phyloP scores from a whole-genome alignment of 2,797 vertebrate species.

The Gymnothorax javanicus region DNA sequence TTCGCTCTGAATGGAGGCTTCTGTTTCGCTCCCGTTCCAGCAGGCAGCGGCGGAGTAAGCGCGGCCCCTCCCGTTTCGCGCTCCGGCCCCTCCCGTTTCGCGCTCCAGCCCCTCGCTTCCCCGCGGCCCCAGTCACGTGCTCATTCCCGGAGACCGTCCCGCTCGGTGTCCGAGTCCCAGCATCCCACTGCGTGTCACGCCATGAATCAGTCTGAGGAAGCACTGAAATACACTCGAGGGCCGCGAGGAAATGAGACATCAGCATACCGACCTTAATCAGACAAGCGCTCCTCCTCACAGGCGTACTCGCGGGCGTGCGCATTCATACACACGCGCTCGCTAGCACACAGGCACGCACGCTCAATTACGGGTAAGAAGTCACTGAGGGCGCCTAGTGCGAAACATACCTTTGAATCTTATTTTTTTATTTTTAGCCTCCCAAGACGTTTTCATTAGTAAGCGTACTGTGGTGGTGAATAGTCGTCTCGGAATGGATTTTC shows the following conservation, averaged over 20 bases:
- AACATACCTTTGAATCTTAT: conserved; percentile 39
- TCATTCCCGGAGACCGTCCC: not conserved
- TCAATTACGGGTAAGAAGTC: conserved; percentile 61
- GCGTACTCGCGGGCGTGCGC: conserved; percentile 5
- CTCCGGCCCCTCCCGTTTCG: not conserved
- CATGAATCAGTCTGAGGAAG: not conserved
- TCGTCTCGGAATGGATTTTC: conserved; percentile 66
- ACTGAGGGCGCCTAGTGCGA: conserved; percentile 53
- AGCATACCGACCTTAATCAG: conserved; percentile 24
- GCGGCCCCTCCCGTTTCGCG: not conserved
- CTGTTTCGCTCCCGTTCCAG: conserved; percentile 64
- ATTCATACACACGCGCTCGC: not conserved
- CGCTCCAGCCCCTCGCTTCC: not conserved
- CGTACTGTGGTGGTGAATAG: conserved; percentile 58
- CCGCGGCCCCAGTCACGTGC: not conserved
- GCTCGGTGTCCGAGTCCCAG: not conserved
- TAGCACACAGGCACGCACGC: not conserved
- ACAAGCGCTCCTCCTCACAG: not conserved
- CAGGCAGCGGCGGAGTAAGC: conserved; percentile 56
- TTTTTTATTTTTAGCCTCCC: conserved; percentile 45
- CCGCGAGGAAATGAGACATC: conserved; percentile 26
- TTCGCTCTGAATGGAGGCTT: conserved; percentile 62
- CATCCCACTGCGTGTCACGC: not conserved
- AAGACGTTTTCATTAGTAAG: conserved; percentile 59
- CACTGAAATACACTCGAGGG: not conserved